Conservation (phyloP, 1,140 invertebrate genomes). For the Dendroctonus valens region DNA sequence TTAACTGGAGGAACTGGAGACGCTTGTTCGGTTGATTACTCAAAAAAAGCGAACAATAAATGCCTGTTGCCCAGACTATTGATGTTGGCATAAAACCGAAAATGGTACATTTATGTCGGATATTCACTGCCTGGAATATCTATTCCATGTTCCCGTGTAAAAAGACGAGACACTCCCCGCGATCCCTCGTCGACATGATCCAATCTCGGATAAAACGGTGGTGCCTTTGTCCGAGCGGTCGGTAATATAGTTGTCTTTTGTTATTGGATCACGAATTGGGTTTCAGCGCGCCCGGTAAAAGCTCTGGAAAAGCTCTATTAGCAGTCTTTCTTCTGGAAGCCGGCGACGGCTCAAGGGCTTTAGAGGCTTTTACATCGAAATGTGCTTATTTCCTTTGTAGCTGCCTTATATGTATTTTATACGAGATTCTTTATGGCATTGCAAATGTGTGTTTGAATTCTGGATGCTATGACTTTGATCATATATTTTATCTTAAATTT, state of each 20-base stretch:
- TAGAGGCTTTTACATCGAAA: slow-evolving; percentile 50
- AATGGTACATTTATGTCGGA: not conserved
- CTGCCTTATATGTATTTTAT: slow-evolving; percentile 18
- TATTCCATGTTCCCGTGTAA: not conserved
- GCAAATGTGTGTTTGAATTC: slow-evolving; percentile 10
- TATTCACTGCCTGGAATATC: not conserved
- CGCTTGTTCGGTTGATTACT: too few relatives aligned
- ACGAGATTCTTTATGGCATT: slow-evolving; percentile 22
- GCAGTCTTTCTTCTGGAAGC: slow-evolving; percentile 52
- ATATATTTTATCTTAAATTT: too few relatives aligned
- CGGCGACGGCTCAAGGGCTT: slow-evolving; percentile 49
- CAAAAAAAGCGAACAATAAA: too few relatives aligned
- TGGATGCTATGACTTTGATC: too few relatives aligned
- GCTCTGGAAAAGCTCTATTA: slow-evolving; percentile 52
- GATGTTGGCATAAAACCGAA: too few relatives aligned
- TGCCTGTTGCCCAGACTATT: too few relatives aligned
- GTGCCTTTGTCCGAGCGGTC: slow-evolving; percentile 48
- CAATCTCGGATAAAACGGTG: slow-evolving; percentile 30
- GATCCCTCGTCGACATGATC: slow-evolving; percentile 25
- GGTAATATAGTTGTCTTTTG: slow-evolving; percentile 54
- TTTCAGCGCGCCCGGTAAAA: slow-evolving; percentile 50
- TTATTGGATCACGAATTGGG: slow-evolving; percentile 54
- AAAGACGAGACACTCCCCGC: slow-evolving; percentile 5
- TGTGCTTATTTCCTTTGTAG: slow-evolving; percentile 47
- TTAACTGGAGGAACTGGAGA: too few relatives aligned